These are phyloP conservation scores for Nephrotoma appendiculata DNA, from an alignment of 2,888 invertebrate genomes.

Conservation along the genomic window DNA sequence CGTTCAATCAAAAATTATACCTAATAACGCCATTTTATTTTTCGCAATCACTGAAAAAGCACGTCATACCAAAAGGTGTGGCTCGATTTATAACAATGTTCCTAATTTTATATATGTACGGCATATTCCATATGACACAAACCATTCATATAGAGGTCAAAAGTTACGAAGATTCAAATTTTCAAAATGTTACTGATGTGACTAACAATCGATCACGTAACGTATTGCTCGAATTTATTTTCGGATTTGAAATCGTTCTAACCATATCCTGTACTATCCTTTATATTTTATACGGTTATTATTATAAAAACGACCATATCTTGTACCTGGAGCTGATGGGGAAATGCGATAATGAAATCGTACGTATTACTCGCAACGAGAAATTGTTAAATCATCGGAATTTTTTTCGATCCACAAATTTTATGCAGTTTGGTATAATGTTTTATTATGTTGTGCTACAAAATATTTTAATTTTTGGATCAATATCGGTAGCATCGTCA, in stretches of 20 bases:
- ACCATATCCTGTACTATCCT: neutral
- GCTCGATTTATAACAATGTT: neutral
- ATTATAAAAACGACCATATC: neutral
- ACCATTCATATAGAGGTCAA: neutral
- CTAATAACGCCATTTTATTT: neutral
- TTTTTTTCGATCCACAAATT: neutral
- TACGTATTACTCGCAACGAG: neutral
- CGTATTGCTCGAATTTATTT: neutral
- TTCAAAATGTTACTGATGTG: neutral
- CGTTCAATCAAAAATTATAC: neutral
- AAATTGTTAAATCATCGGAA: neutral
- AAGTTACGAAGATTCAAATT: neutral
- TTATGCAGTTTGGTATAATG: neutral
- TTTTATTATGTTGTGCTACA: neutral
- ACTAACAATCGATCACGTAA: neutral
- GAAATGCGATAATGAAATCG: neutral
- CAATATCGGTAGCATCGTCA: neutral
- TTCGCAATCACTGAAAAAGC: neutral
- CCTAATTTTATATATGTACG: neutral
- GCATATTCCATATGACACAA: neutral
- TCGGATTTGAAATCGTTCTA: neutral
- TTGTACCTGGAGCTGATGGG: neutral
- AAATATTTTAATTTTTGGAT: neutral
- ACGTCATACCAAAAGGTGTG: neutral
- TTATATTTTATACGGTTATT: neutral